Percentiles rank a stretch among this genome's conserved stretches.
Evolutionary conservation across 2,113 vertebrate genomes (phyloP).

Genomic region (Microcebus tavaratra): DNA sequence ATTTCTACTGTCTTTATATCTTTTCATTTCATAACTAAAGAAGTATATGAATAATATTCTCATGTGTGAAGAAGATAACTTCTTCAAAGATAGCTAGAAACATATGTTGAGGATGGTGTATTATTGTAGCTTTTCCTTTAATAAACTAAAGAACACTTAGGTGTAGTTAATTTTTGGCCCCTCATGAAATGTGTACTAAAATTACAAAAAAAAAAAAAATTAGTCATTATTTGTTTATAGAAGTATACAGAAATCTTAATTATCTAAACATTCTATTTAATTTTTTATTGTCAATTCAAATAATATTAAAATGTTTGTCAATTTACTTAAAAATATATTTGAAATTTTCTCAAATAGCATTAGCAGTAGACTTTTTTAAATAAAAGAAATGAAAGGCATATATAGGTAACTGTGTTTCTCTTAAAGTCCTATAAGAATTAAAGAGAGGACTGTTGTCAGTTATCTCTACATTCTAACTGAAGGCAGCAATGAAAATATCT

Average conservation of each 20-base stretch:
- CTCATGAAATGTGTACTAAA: background rate
- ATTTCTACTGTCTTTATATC: background rate
- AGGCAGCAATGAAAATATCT: background rate
- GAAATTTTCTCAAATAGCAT: background rate
- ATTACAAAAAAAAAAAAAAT: background rate
- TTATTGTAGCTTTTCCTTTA: background rate
- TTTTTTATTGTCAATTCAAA: background rate
- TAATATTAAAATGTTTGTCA: background rate
- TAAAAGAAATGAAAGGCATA: background rate
- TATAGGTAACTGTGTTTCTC: background rate
- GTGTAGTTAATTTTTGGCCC: background rate
- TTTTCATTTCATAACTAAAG: background rate
- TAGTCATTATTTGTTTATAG: background rate
- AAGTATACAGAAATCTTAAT: background rate
- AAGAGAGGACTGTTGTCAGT: background rate
- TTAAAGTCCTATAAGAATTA: background rate
- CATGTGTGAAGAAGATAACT: background rate
- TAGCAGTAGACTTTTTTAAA: background rate
- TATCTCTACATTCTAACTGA: background rate
- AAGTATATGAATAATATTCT: background rate
- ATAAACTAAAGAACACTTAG: background rate
- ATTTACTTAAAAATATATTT: background rate
- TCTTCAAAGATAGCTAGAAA: background rate
- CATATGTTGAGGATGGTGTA: background rate
- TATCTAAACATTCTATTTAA: background rate